phyloP scores from a whole-genome alignment of 2,888 invertebrate species.

The Noctua janthe region DNA sequence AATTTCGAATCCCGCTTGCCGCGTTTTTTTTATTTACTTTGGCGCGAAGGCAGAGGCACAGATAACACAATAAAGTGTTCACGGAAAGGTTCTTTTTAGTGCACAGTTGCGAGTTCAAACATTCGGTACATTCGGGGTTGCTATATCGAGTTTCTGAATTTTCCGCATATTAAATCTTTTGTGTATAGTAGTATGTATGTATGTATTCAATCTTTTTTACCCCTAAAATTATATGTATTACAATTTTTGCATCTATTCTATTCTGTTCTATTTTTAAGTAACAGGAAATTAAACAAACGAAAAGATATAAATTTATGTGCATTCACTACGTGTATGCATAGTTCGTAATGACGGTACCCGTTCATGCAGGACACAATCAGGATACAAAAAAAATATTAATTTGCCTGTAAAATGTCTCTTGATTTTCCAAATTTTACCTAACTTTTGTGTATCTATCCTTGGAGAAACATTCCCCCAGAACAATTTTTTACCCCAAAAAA shows the following conservation, averaged over 20 bases:
- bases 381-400: background rate
- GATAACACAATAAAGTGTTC: constrained; percentile 73
- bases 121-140: constrained; percentile 68
- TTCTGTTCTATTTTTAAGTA: background rate
- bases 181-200: background rate
- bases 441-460: background rate
- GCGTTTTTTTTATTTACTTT: constrained; percentile 50
- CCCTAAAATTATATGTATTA: background rate
- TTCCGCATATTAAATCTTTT: background rate
- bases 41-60: constrained; percentile 61
- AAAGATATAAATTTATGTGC: background rate
- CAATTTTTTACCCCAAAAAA: background rate
- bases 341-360: too few relatives aligned
- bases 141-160: background rate
- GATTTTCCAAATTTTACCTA: background rate
- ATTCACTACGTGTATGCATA: background rate
- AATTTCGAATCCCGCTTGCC: constrained; percentile 59
- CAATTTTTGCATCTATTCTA: background rate
- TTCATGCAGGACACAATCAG: background rate
- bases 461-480: too few relatives aligned
- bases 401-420: background rate
- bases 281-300: background rate
- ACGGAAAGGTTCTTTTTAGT: constrained; percentile 66
- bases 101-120: constrained; percentile 67
- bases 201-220: background rate